Percentiles rank a stretch among this genome's conserved stretches.
These are phyloP conservation scores for Synanceia verrucosa DNA, from an alignment of 2,797 vertebrate species.

Conservation along the genomic window DNA sequence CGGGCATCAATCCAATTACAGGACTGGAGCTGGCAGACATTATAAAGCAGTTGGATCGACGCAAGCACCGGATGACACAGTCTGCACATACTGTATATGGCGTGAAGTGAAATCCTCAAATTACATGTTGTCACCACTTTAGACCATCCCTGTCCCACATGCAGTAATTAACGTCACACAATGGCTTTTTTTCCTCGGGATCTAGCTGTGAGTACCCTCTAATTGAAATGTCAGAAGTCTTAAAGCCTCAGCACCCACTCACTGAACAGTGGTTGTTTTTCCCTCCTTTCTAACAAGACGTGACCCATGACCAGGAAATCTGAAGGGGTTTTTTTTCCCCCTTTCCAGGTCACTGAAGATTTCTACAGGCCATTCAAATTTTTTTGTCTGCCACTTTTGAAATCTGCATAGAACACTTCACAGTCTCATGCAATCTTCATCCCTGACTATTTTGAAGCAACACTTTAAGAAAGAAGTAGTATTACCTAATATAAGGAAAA, in stretches of 20 bases:
- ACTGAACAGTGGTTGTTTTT: conserved; percentile 20
- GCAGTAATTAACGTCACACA: conserved; percentile 69
- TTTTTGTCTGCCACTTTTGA: not conserved
- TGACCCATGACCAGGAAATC: conserved; percentile 13
- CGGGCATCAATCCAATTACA: conserved; percentile 61
- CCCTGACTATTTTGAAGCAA: too few species aligned
- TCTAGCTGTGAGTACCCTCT: conserved; percentile 49
- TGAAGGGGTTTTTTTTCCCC: conserved; percentile 3
- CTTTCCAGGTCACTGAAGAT: not conserved
- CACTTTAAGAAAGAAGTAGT: not conserved
- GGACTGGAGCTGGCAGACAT: conserved; percentile 55
- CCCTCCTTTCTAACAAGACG: conserved; percentile 21
- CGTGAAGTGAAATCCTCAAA: conserved; percentile 67
- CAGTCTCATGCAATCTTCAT: too few species aligned
- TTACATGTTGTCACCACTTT: conserved; percentile 71
- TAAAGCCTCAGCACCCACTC: conserved; percentile 60
- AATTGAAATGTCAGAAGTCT: conserved; percentile 78
- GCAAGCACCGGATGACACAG: conserved; percentile 60
- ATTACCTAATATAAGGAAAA: not conserved
- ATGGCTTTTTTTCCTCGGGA: conserved; percentile 37
- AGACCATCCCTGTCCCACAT: conserved; percentile 54
- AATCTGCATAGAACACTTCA: too few species aligned
- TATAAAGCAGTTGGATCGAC: conserved; percentile 53
- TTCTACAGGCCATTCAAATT: not conserved
- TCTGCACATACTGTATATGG: conserved; percentile 46